phyloP scores from a whole-genome alignment of 1,140 invertebrate species.

The Trialeurodes vaporariorum region DNA sequence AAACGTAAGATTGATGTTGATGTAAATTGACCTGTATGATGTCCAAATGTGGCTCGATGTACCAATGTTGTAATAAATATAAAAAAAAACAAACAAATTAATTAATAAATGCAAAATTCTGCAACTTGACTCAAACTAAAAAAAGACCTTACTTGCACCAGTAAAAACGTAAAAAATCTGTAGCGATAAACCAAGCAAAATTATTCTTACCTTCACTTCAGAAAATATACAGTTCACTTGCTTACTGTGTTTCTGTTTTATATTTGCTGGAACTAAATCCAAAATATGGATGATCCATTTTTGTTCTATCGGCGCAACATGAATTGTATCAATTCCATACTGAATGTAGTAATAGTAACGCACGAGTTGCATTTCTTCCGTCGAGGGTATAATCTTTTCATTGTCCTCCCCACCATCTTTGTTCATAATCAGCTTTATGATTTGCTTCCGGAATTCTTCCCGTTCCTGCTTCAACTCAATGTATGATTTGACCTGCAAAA shows the following conservation, averaged over 20 bases:
- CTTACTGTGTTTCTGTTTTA: not conserved
- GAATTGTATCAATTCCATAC: not conserved
- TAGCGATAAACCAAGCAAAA: not conserved
- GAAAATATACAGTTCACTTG: not conserved
- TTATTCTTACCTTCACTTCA: not conserved
- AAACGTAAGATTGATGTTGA: too few relatives aligned
- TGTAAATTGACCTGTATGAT: too few relatives aligned
- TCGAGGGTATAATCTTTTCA: not conserved
- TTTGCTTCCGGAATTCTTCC: not conserved
- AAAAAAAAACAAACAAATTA: too few relatives aligned
- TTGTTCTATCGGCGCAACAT: not conserved
- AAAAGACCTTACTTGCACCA: too few relatives aligned
- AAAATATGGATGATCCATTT: not conserved
- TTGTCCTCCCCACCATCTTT: not conserved
- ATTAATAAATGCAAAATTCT: too few relatives aligned
- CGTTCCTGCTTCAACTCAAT: not conserved
- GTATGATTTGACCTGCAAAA: not conserved
- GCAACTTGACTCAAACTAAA: too few relatives aligned
- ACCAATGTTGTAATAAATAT: too few relatives aligned
- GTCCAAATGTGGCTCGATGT: too few relatives aligned
- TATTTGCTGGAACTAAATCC: not conserved
- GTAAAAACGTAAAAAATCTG: too few relatives aligned
- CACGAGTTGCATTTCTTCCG: not conserved
- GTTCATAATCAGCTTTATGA: not conserved
- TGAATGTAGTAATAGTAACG: not conserved